Evolutionary conservation across 2,797 vertebrate genomes (phyloP), one percentile per base, ranked within the genome.

Genomic region (Sebastes variabilis): DNA sequence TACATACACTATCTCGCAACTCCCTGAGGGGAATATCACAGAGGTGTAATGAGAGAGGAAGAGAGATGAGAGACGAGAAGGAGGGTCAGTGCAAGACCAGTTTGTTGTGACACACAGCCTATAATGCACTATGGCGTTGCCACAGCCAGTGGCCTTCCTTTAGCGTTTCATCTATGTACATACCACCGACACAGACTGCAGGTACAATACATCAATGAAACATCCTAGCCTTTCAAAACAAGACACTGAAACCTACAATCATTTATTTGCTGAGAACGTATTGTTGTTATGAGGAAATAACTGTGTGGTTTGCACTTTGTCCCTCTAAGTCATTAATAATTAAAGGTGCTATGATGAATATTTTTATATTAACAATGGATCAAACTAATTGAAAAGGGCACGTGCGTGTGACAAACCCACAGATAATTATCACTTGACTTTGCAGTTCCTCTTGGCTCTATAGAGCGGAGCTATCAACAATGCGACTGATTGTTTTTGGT

Each of bases 1-100:
- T 80, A 86, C 84, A 90, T 83, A 72, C 79, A 84, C 85, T 77
- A 76, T 80, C 46, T 75, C 24, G 18, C 34, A 34, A 16, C 29
- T 68, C 79, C 46, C 24, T 27, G n/a, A 25, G 67, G 62, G 62
- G 75, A 24, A 75, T 60, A 68, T 72, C 72, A 75, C 20, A 18
- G 74, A 66, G 66, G 74, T 68, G 56, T 67, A 72, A 68, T 56
- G 54, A 81, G 38, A 73, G 60, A 69, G 68, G 75, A 69, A 42
- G 25, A 74, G 27, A 81, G 64, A 85, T 56, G 46, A 80, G 72
- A 67, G 52, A 67, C 16, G 20, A 56, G 75, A 56, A 64, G 20
- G 13, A 46, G 61, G 38, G 38, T 38, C 24, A 60, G 55, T 5
- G 30, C 12, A 64, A 5, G 55, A 56, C 55, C 16, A 64, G 71